Base-by-base conservation (phyloP, 64 coral and sea anemone species). In the Orbicella faveolata region DNA sequence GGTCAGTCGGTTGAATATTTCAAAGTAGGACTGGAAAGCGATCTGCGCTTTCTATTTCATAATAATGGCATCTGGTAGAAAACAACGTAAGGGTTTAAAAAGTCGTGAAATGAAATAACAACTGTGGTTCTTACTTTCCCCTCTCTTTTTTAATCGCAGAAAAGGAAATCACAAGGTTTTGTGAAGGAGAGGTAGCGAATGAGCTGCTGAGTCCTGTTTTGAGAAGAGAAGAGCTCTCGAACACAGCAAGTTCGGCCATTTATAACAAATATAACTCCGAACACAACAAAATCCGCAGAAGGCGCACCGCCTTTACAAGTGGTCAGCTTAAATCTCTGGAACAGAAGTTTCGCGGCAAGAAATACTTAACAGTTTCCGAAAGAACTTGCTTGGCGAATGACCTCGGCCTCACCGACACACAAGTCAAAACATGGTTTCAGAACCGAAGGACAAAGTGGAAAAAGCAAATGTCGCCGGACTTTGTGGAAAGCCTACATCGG, bases 391-490 rank as follows among this genome's bases (percentile, higher is more conserved):
- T 94, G 8, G 97, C 94, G 1, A 93, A 99, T 52, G 83, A 89
- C 51, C 94, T 99, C 61, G 76, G 93, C 41, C 83, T 99, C 23
- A 93, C 91, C 65, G 93, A 93, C 74, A 95, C 89, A 61, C 97
- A 99, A 86, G 91, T 95, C 16, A 99, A 99, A 93, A 99, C 97
- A 9, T 99, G 97, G 97, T 99, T 99, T 63, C 94, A 96, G 53
- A 99, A 99, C 70, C 78, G 97, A 75, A 72, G 94, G 75, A 96
- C 97, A 62, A 99, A 99, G 86, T 99, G 94, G 94, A 95, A 96
- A 76, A 87, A 92, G 63, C 75, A 87, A 87, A 87, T 80, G 84
- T 75, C 90, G 75, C 90, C 84, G 5, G 90, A 92, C 36, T 92
- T 75, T 81, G 90, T 80, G 57, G 75, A 83, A 3, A 87, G 61